Conservation (phyloP, 2,113 vertebrate species). For the Morone saxatilis region DNA sequence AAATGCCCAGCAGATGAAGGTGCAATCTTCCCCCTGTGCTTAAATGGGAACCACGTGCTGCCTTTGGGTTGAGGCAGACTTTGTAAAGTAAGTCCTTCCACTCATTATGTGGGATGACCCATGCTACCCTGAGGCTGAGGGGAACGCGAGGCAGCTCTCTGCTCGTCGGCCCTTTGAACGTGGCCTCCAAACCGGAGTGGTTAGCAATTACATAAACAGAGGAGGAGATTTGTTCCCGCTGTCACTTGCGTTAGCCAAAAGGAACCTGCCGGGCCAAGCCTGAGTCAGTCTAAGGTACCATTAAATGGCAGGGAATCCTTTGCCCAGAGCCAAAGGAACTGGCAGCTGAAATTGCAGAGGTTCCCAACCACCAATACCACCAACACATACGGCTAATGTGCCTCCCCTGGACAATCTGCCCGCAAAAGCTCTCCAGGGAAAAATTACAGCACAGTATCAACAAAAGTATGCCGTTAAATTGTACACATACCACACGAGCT, state of each 20-base stretch:
- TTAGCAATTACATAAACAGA: conserved; percentile 81
- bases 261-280: conserved; percentile 64
- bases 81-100: conserved; percentile 79
- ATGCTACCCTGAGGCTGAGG: conserved; percentile 54
- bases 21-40: conserved; percentile 61
- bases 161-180: conserved; percentile 64
- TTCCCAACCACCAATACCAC: conserved; percentile 67
- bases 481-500: conserved; percentile 58
- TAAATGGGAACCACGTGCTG: conserved; percentile 79
- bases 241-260: conserved; percentile 72
- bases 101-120: conserved; percentile 79
- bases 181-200: conserved; percentile 68
- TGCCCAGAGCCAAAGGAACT: conserved; percentile 56
- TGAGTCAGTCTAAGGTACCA: conserved; percentile 63
- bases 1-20: conserved; percentile 74
- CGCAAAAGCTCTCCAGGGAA: conserved; percentile 60
- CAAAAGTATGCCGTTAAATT: conserved; percentile 65
- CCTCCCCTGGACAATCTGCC: conserved; percentile 51
- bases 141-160: conserved; percentile 51
- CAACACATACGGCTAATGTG: conserved; percentile 69
- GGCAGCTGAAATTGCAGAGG: conserved; percentile 66
- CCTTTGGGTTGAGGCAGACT: conserved; percentile 45
- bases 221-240: conserved; percentile 74
- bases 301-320: conserved; percentile 77
- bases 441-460: conserved; percentile 60